Base-by-base conservation (phyloP, 1,140 invertebrate genomes). In the Ceratina calcarata region DNA sequence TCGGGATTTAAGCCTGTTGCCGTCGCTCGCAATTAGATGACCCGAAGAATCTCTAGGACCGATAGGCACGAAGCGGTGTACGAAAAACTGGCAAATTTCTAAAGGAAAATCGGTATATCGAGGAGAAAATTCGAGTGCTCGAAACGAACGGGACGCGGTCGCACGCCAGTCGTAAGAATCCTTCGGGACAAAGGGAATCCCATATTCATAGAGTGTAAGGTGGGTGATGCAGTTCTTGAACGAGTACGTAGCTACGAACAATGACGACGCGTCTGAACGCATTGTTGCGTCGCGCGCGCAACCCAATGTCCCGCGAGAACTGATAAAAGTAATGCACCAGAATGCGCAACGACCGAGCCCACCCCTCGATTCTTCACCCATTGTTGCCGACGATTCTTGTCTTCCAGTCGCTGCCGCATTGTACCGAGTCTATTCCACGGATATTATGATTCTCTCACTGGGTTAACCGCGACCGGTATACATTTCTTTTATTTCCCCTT, bases 131-230 rank as follows among this genome's bases (percentile, higher is more conserved):
- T 45, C 20, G 37, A 24, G 65, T 16, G 49, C 18, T 22, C 45
- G 4, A 22, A 18, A 27, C n/a, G 45, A 12, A 18, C 16, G n/a
- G 37, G 13, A 61, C 22, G 27, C 24, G 24, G 49, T 27, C 49
- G n/a, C 76, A 55, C 68, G 60, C 76, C 51, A 49, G 58, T 27
- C 20, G 16, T 13, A 20, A 45, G 58, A 6, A 72, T 69, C 85
- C 77, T 68, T 12, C 57, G 82, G 83, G 78, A 68, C 65, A 73
- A 65, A 80, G 80, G 37, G 78, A 84, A 87, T 88, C 78, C 70
- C 86, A 87, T 88, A 88, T 88, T 88, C 86, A 81, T 87, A 82
- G 71, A 76, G 87, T 87, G 81, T 88, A 87, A 81, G 81, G 82
- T 68, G 78, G 72, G 80, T 81, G 37, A 27, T 87, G 80, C 79